phyloP scores from a whole-genome alignment of 2,797 vertebrate genomes.

The Poeciliopsis presidionis region DNA sequence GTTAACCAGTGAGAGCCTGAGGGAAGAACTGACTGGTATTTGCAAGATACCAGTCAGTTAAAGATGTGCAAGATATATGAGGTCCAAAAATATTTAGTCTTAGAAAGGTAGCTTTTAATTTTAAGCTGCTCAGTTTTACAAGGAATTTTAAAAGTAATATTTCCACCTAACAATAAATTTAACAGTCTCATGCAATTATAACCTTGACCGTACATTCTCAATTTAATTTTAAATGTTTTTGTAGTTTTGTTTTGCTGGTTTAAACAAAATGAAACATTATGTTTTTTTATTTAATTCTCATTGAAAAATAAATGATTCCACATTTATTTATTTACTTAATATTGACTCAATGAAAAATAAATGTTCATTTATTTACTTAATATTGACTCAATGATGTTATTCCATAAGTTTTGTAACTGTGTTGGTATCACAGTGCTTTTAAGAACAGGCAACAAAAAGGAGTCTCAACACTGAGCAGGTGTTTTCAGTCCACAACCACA shows the following conservation, averaged over 20 bases:
- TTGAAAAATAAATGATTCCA: not conserved
- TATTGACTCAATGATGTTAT: not conserved
- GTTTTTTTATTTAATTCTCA: not conserved
- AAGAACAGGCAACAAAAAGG: not conserved
- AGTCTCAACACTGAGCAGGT: not conserved
- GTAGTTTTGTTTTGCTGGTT: not conserved
- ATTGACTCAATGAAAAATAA: not conserved
- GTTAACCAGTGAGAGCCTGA: not conserved
- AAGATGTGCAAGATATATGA: not conserved
- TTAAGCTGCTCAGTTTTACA: not conserved
- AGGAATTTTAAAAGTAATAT: not conserved
- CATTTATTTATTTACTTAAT: not conserved
- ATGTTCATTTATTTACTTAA: not conserved
- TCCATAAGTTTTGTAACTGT: not conserved
- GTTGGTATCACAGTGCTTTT: not conserved
- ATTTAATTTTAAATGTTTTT: not conserved
- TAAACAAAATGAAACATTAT: not conserved
- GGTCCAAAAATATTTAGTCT: not conserved
- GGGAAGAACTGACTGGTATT: not conserved
- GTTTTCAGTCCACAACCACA: constrained; percentile 47
- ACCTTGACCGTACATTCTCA: not conserved
- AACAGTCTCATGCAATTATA: not conserved
- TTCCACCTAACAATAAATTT: not conserved
- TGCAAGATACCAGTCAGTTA: too few species aligned
- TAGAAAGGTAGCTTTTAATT: not conserved